Evolutionary conservation across 1,140 invertebrate species (phyloP).

Genomic region (Cydia amplana): DNA sequence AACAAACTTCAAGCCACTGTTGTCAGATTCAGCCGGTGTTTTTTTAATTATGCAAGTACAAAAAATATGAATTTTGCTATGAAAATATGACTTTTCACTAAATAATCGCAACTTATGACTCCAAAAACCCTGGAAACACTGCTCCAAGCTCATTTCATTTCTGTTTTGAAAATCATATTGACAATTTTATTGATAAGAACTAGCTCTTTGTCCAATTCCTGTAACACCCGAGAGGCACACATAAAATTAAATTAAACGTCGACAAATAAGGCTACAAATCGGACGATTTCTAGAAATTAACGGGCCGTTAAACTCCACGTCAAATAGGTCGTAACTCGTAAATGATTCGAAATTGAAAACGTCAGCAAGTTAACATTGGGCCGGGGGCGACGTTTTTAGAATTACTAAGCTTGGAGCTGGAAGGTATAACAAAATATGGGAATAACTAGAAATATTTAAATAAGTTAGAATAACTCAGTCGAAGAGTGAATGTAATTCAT

Average conservation of each 20-base stretch:
- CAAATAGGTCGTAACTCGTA: constrained; percentile 7
- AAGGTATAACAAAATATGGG: background rate
- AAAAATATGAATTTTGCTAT: too few relatives aligned
- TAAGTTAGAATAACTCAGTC: background rate
- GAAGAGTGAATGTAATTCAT: too few relatives aligned
- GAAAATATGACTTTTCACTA: too few relatives aligned
- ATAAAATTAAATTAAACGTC: constrained; percentile 1
- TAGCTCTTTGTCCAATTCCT: background rate
- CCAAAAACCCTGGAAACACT: too few relatives aligned
- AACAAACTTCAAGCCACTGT: too few relatives aligned
- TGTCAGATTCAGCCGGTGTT: too few relatives aligned
- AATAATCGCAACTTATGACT: too few relatives aligned
- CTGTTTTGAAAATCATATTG: too few relatives aligned
- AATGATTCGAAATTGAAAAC: constrained; percentile 24
- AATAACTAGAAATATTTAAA: background rate
- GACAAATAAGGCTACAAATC: background rate
- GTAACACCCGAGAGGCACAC: background rate
- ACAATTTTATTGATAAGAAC: too few relatives aligned
- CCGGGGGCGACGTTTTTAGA: background rate
- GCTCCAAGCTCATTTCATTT: too few relatives aligned
- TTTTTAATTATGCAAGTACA: too few relatives aligned
- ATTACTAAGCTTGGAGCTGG: background rate
- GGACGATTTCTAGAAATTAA: constrained; percentile 11
- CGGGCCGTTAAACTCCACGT: constrained; percentile 3
- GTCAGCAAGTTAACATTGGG: background rate